These are phyloP conservation scores for Aplysia californica DNA, from an alignment of 1,140 invertebrate genomes.

Conservation along the genomic window DNA sequence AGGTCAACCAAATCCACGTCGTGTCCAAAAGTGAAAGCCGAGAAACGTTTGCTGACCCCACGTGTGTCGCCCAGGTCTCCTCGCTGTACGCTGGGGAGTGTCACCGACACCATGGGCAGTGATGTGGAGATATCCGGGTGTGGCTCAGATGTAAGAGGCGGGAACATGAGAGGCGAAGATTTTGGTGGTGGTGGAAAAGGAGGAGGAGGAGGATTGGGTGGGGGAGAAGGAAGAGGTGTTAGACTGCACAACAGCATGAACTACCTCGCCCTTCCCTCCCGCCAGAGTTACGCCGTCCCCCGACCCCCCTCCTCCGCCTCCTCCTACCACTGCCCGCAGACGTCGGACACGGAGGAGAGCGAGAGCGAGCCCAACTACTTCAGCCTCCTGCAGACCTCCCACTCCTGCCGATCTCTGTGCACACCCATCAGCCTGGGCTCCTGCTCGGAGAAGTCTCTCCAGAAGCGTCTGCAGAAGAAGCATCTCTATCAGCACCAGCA, in stretches of 20 bases:
- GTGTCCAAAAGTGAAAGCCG: too few relatives aligned
- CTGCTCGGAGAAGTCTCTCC: conserved; percentile 7
- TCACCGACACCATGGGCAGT: too few relatives aligned
- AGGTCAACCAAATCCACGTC: too few relatives aligned
- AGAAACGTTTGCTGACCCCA: background rate
- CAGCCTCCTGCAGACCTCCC: background rate
- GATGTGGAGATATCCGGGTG: too few relatives aligned
- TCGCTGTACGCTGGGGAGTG: too few relatives aligned
- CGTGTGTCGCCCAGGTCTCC: too few relatives aligned
- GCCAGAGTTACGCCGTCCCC: background rate
- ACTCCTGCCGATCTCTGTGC: conserved; percentile 3
- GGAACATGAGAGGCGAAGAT: too few relatives aligned
- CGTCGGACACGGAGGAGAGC: conserved; percentile 20
- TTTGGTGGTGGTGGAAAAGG: background rate
- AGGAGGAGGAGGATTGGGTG: too few relatives aligned
- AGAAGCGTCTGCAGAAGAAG: conserved; percentile 15
- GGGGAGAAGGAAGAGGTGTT: background rate
- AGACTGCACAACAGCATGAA: background rate
- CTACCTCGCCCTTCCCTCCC: background rate
- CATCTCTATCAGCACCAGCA: conserved; percentile 16
- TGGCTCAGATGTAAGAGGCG: too few relatives aligned
- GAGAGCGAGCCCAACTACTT: conserved; percentile 16
- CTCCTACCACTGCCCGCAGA: background rate
- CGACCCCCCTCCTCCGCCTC: background rate
- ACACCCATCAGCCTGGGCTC: background rate